Percentiles rank a stretch among this genome's conserved stretches.
phyloP scores from a whole-genome alignment of 2,888 invertebrate species.

The Temnothorax unifasciatus region DNA sequence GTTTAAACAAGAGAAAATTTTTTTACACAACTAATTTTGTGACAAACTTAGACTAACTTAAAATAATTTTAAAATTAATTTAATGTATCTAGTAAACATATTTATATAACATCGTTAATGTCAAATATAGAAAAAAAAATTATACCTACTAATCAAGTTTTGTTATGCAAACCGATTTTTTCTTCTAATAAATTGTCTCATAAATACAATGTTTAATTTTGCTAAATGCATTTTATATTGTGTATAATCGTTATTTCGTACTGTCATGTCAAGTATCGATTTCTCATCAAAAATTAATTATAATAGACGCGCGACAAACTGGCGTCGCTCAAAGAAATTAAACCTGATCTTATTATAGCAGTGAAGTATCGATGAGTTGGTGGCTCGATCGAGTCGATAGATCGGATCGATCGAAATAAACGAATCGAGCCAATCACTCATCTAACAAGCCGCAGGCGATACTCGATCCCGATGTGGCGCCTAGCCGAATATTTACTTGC shows the following conservation, averaged over 20 bases:
- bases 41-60: neutral
- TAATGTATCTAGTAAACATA: neutral
- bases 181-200: neutral
- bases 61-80: neutral
- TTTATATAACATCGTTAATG: neutral
- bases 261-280: neutral
- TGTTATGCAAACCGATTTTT: neutral
- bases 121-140: neutral
- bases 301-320: neutral
- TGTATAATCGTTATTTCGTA: neutral
- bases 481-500: conserved; percentile 41
- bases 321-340: neutral
- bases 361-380: neutral
- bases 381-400: neutral
- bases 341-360: conserved; percentile 18
- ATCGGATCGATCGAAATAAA: conserved; percentile 31
- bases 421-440: conserved; percentile 15
- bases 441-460: conserved; percentile 1
- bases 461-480: conserved; percentile 43
- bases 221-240: neutral
- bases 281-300: neutral
- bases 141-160: neutral
- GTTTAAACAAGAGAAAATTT: neutral
- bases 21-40: neutral
- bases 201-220: neutral